Base-by-base conservation (phyloP, 2,113 vertebrate species). In the Tinamus guttatus region DNA sequence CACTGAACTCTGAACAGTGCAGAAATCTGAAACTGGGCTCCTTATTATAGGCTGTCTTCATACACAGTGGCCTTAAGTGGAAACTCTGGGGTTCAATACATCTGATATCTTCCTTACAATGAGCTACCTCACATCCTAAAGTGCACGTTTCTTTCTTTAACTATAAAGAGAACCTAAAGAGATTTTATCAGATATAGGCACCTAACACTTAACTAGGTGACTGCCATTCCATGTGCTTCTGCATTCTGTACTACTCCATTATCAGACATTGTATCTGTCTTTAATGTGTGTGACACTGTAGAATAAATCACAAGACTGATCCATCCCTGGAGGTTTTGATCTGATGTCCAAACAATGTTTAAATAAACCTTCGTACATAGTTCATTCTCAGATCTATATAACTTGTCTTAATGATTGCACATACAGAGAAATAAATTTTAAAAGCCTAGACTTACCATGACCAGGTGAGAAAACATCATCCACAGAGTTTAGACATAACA, bases 401-500 rank as follows among this genome's bases (percentile, higher is more conserved):
- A 13, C 69, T 90, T 83, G 32, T 81, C 49, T 87, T 69, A 81
- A 77, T 36, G 56, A 74, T 8, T 67, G 18, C 40, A 82, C 40
- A 91, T 22, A 81, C 41, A 85, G 25, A 91, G 52, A 83, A 70
- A 75, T 32, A n/a, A 25, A 73, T 79, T 92, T 64, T 0, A 79
- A 94, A 93, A 91, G 54, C 68, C 70, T 76, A 76, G 87, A 94
- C 98, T 99, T 97, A 99, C 99, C 99, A 27, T 99, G 99, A 95
- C 97, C 98, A 62, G 99, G 99, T 69, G 99, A 99, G 94, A 99
- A 99, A 82, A 99, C 99, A 38, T 99, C 99, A 75, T 99, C 99
- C 69, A 98, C 98, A 77, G 99, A 99, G 52, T 99, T 99, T 80
- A 99, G 98, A 96, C 99, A 99, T 95, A 99, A 95, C 97, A 99